Percentiles rank a stretch among this genome's conserved stretches.
phyloP scores from a whole-genome alignment of 2,113 vertebrate species.

The Vanacampus margaritifer region DNA sequence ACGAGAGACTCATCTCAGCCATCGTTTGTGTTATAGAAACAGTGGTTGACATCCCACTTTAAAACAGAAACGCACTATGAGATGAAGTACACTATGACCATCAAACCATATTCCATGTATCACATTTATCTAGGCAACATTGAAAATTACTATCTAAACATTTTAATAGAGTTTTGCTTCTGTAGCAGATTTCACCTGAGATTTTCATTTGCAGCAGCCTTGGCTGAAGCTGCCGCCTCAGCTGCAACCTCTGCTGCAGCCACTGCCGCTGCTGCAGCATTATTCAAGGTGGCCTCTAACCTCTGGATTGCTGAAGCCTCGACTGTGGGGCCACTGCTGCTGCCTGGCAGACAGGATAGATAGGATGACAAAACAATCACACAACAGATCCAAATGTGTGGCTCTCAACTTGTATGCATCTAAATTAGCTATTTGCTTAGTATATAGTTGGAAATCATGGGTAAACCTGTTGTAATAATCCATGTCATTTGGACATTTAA shows the following conservation, averaged over 20 bases:
- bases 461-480: no score
- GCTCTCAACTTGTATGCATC: neutral
- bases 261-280: constrained; percentile 70
- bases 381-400: neutral
- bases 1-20: constrained; percentile 84
- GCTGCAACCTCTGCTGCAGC: constrained; percentile 78
- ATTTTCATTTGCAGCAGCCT: constrained; percentile 63
- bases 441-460: no score
- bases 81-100: neutral
- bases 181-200: constrained; percentile 44
- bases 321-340: constrained; percentile 75
- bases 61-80: neutral
- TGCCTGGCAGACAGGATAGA: constrained; percentile 67
- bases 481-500: no score
- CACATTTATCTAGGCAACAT: neutral
- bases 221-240: constrained; percentile 64
- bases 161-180: neutral
- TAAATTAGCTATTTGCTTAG: no score
- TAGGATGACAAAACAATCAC: neutral
- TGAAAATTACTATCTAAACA: neutral
- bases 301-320: constrained; percentile 86
- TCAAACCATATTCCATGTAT: neutral
- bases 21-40: constrained; percentile 81
- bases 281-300: constrained; percentile 82
- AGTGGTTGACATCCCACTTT: neutral